These are phyloP conservation scores for Himalopsyche tibetana DNA, from an alignment of 2,888 invertebrate genomes.

Conservation along the genomic window DNA sequence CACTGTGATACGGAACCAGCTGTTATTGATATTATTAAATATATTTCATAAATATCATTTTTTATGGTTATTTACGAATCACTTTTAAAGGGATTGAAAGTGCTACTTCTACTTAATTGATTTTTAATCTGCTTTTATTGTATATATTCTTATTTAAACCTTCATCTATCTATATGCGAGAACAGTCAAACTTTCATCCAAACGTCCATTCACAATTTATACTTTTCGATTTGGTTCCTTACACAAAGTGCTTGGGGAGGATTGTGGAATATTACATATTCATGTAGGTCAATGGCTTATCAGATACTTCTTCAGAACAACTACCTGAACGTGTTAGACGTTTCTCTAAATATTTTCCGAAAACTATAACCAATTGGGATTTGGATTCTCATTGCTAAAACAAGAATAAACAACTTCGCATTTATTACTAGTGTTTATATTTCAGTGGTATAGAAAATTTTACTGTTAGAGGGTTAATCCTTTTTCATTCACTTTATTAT, in stretches of 20 bases:
- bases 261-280: slow-evolving; percentile 3
- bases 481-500: too few species aligned
- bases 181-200: too few species aligned
- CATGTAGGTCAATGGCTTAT: slow-evolving; percentile 3
- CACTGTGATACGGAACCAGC: too few species aligned
- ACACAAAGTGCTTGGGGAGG: background rate
- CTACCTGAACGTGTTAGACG: background rate
- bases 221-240: background rate
- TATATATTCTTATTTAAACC: too few species aligned
- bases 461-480: background rate
- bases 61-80: too few species aligned
- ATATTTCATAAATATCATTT: too few species aligned
- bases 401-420: background rate
- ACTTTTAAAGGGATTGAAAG: too few species aligned
- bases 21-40: too few species aligned
- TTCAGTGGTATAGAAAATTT: background rate
- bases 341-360: background rate
- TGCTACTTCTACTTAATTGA: too few species aligned
- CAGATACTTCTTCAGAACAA: background rate
- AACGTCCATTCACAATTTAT: too few species aligned
- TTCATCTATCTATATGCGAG: too few species aligned
- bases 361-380: background rate
- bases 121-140: too few species aligned
- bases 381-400: background rate
- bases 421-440: background rate